These are phyloP conservation scores for Cottoperca gobio DNA, from an alignment of 2,797 vertebrate genomes.

Conservation along the genomic window DNA sequence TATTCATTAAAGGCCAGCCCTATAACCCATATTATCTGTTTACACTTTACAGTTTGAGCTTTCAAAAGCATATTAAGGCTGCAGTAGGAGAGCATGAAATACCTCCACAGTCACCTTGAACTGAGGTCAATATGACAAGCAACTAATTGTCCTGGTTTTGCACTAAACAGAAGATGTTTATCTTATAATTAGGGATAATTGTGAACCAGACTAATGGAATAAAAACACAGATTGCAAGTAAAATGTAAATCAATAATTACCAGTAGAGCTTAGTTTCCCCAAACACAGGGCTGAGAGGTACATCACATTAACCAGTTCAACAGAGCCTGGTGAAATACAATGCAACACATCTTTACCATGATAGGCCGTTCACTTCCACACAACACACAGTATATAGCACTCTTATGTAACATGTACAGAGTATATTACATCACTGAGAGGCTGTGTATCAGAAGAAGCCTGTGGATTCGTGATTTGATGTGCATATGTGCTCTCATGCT, in stretches of 20 bases:
- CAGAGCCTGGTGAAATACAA: background rate
- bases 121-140: constrained; percentile 57
- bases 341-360: background rate
- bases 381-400: background rate
- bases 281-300: background rate
- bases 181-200: constrained; percentile 32
- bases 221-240: constrained; percentile 21
- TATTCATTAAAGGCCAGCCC: constrained; percentile 23
- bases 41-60: constrained; percentile 19
- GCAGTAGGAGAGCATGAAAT: background rate
- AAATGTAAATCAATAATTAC: constrained; percentile 26
- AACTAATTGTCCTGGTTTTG: constrained; percentile 33
- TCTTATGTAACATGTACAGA: background rate
- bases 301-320: background rate
- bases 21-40: constrained; percentile 36
- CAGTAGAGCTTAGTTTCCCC: background rate
- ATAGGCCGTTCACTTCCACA: background rate
- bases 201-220: constrained; percentile 27
- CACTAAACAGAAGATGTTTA: constrained; percentile 36
- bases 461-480: constrained; percentile 44
- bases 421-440: constrained; percentile 29
- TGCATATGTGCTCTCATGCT: constrained; percentile 39
- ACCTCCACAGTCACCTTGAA: constrained; percentile 65
- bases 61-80: constrained; percentile 33
- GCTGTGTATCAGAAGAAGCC: constrained; percentile 22